Percentiles rank a stretch among this genome's conserved stretches.
phyloP scores from a whole-genome alignment of 2,113 vertebrate species.

The Octodon degus region DNA sequence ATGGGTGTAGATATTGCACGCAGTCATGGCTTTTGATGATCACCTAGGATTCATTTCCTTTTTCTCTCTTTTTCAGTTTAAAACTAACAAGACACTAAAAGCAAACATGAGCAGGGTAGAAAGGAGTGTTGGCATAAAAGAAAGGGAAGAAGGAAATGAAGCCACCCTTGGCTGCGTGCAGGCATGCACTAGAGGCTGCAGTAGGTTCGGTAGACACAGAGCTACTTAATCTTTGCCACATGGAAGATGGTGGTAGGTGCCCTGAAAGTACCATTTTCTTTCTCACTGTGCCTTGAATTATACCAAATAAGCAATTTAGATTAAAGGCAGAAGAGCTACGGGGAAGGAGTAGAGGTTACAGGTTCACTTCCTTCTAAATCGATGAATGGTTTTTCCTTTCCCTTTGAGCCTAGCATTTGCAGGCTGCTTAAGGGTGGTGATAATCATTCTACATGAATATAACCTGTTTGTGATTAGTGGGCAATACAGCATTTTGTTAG shows the following conservation, averaged over 20 bases:
- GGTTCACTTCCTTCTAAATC: not conserved
- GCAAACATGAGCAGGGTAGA: not conserved
- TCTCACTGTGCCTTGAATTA: not conserved
- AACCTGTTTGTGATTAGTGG: not conserved
- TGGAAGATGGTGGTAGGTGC: no score
- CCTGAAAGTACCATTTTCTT: not conserved
- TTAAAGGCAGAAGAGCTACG: not conserved
- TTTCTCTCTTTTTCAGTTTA: not conserved
- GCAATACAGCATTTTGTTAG: not conserved
- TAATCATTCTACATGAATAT: not conserved
- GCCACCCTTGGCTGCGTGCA: not conserved
- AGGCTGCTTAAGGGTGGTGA: not conserved
- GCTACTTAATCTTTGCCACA: not conserved
- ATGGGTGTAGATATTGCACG: not conserved
- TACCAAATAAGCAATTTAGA: not conserved
- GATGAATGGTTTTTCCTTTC: not conserved
- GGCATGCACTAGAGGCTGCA: rapidly evolving
- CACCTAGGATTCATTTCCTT: not conserved
- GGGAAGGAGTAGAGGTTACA: not conserved
- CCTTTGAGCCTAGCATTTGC: not conserved
- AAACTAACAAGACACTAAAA: not conserved
- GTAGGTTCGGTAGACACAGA: not conserved
- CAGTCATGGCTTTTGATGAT: not conserved
- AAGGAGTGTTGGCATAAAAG: not conserved
- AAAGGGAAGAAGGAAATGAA: not conserved